Conservation (phyloP, 1,140 invertebrate genomes). For the Helicorthomorpha holstii region DNA sequence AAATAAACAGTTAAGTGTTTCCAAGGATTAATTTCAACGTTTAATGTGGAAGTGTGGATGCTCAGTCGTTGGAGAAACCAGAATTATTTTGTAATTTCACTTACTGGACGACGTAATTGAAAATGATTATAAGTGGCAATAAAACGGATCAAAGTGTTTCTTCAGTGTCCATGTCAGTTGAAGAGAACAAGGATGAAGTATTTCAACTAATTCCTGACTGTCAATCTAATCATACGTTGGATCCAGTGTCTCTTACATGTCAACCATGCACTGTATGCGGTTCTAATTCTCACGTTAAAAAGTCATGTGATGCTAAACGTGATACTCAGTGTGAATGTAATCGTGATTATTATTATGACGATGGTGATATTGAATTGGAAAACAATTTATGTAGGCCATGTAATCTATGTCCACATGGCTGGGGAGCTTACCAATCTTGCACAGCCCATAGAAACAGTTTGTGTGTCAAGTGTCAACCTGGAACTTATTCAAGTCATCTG, state of each 20-base stretch:
- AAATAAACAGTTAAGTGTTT: no score
- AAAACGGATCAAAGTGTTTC: no score
- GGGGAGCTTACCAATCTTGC: neutral
- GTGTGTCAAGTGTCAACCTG: neutral
- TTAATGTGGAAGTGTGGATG: no score
- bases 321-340: neutral
- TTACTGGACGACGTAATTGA: no score
- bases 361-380: neutral
- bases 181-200: no score
- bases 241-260: neutral
- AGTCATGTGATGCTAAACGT: neutral
- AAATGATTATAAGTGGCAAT: no score
- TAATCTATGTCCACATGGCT: neutral
- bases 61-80: no score
- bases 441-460: neutral
- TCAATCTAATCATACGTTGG: no score
- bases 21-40: no score
- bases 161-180: no score
- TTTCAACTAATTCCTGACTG: no score
- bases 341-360: neutral
- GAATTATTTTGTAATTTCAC: no score
- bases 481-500: neutral
- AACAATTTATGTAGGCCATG: neutral
- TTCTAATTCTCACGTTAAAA: neutral
- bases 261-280: neutral